Conservation (phyloP, 2,113 vertebrate species). For the Manacus vitellinus region DNA sequence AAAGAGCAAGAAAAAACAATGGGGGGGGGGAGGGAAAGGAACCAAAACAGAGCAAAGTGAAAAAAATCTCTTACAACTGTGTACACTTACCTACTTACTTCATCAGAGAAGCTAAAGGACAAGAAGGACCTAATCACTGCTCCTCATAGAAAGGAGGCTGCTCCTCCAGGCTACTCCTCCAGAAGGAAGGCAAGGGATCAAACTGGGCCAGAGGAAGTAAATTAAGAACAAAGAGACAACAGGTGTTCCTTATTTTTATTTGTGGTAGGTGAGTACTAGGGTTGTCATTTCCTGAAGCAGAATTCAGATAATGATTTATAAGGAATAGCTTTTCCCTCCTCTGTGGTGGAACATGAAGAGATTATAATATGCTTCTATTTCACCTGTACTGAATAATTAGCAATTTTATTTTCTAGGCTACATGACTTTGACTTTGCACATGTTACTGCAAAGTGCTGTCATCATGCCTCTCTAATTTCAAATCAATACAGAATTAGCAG, state of each 20-base stretch:
- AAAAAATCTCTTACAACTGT: background rate
- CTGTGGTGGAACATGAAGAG: background rate
- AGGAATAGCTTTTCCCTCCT: conserved; percentile 24
- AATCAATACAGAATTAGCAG: background rate
- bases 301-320: conserved; percentile 5
- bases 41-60: background rate
- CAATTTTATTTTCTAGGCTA: background rate
- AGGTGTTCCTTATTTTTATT: conserved; percentile 4
- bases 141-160: background rate
- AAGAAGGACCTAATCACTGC: background rate
- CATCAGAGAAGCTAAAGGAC: background rate
- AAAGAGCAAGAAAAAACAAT: background rate
- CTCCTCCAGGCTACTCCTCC: background rate
- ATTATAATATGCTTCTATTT: background rate
- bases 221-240: background rate
- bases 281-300: conserved; percentile 14
- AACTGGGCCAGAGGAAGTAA: background rate
- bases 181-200: background rate
- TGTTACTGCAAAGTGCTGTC: background rate
- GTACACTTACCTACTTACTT: background rate
- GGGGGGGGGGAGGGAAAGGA: too few relatives aligned
- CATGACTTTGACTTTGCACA: fast-evolving
- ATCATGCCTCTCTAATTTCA: background rate
- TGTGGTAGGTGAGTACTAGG: background rate
- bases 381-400: background rate